phyloP scores from a whole-genome alignment of 1,140 invertebrate genomes.

The Saxidomus purpurata region DNA sequence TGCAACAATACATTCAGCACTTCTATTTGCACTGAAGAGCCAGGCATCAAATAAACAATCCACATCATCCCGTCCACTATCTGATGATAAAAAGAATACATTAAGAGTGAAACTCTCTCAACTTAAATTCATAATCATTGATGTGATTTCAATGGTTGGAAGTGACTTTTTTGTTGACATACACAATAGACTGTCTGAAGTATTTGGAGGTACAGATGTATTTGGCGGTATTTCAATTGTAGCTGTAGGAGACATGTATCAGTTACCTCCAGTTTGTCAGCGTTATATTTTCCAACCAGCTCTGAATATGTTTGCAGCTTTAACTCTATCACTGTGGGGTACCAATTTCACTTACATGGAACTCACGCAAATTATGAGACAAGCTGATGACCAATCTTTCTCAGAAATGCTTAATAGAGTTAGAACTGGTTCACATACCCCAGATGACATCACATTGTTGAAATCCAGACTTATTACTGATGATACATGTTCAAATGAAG shows the following conservation, averaged over 20 bases:
- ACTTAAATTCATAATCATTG: conserved; percentile 63
- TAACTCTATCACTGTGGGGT: neutral
- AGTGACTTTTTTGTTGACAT: conserved; percentile 57
- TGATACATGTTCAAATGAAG: neutral
- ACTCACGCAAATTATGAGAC: conserved; percentile 46
- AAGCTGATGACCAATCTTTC: conserved; percentile 32
- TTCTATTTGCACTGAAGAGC: neutral
- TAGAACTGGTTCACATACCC: conserved; percentile 32
- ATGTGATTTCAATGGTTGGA: conserved; percentile 71
- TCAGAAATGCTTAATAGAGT: conserved; percentile 15
- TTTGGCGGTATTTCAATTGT: conserved; percentile 69
- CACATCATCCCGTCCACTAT: neutral
- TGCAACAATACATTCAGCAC: conserved; percentile 62
- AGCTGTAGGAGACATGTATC: conserved; percentile 69
- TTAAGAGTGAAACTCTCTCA: conserved; percentile 2
- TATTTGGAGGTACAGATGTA: conserved; percentile 9
- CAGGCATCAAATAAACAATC: conserved; percentile 15
- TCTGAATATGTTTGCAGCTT: conserved; percentile 9
- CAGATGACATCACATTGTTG: conserved; percentile 2
- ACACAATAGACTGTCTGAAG: conserved; percentile 66
- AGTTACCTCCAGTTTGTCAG: conserved; percentile 66
- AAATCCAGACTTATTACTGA: conserved; percentile 28
- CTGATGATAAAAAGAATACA: conserved; percentile 6
- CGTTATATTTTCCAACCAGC: neutral
- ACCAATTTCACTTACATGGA: conserved; percentile 27